Evolutionary conservation across 2,113 vertebrate species (phyloP), one percentile per base, ranked within the genome.

Genomic region (Gymnocephalus cernua): DNA sequence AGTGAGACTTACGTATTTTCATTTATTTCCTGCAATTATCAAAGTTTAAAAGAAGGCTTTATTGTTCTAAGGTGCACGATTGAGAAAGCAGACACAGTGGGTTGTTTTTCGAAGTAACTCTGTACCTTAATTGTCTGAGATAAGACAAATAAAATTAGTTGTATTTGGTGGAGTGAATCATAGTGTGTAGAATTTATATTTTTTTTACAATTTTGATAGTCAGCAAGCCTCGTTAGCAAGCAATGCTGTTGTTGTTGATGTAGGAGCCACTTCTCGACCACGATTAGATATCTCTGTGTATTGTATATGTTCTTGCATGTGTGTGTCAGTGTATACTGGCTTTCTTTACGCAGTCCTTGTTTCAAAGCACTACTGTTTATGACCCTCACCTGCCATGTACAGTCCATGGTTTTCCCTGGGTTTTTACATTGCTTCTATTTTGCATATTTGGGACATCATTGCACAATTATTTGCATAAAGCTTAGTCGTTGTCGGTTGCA

Each of bases 1-100:
- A 86, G 74, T 73, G 54, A 85, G 85, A 83, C 82, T 92, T 90
- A 77, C 85, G 85, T 87, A 82, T 93, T 94, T 94, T 89, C 86
- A 84, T 90, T 91, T 85, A 88, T 90, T 88, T 91, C 81, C 67
- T 76, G 66, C 80, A 91, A 90, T 94, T 93, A 93, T 87, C 69
- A 87, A 85, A 91, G 84, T 93, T 91, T 78, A 64, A 81, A 79
- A 72, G 77, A 90, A 79, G 83, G 76, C 81, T 86, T 81, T 91
- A 86, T 89, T 91, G 82, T 89, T 86, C 63, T 76, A 67, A 85
- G 75, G 80, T 82, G 72, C 72, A 67, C 79, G 85, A 81, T 44
- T 61, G 54, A 88, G 74, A 77, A 88, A 87, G 86, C 51, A 74
- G 79, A 85, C 64, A 74, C 57, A 88, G 83, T 82, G 74, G 77